phyloP scores from a whole-genome alignment of 2,113 vertebrate genomes.

The Tylochromis polylepis region DNA sequence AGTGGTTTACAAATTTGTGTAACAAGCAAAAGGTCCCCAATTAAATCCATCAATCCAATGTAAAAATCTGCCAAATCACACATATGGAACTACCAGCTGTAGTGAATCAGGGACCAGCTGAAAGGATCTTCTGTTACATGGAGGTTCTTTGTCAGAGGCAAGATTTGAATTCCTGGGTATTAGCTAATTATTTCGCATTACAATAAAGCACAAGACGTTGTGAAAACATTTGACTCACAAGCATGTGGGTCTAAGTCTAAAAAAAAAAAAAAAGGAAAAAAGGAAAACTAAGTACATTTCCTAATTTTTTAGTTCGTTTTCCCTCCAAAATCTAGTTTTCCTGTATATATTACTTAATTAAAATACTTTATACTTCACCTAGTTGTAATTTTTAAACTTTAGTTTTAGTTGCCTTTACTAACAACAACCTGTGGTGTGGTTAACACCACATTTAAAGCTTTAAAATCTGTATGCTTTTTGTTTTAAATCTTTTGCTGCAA shows the following conservation, averaged over 20 bases:
- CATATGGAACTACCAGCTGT: background rate
- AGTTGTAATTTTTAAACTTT: too few relatives aligned
- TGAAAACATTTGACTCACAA: background rate
- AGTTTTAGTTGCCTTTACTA: background rate
- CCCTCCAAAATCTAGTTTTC: background rate
- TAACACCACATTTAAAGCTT: background rate
- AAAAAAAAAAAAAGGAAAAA: background rate
- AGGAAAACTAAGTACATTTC: background rate
- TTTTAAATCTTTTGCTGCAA: too few relatives aligned
- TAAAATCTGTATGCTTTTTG: background rate
- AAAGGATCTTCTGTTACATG: background rate
- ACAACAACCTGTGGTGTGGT: background rate
- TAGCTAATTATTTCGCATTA: background rate
- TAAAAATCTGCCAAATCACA: background rate
- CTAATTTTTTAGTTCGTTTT: background rate
- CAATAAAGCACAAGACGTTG: background rate
- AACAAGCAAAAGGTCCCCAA: background rate
- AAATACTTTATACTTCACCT: too few relatives aligned
- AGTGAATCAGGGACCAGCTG: background rate
- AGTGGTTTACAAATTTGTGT: background rate
- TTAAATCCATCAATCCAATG: background rate
- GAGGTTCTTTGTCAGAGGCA: background rate
- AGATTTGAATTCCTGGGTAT: background rate
- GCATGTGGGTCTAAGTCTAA: background rate
- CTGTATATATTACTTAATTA: background rate